phyloP scores from a whole-genome alignment of 2,888 invertebrate species.

The Spodoptera picta region DNA sequence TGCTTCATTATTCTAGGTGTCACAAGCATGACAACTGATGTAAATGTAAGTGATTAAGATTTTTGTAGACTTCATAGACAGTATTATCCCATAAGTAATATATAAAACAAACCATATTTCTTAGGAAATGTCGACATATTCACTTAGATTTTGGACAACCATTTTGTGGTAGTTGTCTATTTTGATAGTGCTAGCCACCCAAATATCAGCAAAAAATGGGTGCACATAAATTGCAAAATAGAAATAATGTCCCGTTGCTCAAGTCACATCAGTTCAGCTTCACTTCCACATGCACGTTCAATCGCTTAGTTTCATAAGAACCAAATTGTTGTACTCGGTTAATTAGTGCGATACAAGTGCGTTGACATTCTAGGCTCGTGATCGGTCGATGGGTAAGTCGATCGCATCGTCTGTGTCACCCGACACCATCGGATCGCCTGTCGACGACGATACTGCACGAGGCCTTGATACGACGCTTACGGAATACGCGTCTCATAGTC shows the following conservation, averaged over 20 bases:
- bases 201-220: too few species aligned
- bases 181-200: too few species aligned
- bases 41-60: too few species aligned
- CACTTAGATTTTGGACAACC: too few species aligned
- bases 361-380: conserved; percentile 74
- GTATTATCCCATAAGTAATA: too few species aligned
- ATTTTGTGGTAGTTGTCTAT: too few species aligned
- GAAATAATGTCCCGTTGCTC: neutral
- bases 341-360: conserved; percentile 70
- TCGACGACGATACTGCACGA: conserved; percentile 81
- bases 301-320: conserved; percentile 43
- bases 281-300: conserved; percentile 15
- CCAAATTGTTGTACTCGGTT: conserved; percentile 58
- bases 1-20: neutral
- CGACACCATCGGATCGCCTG: conserved; percentile 76
- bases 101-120: too few species aligned
- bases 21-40: too few species aligned
- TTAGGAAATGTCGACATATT: too few species aligned
- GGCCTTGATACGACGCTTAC: conserved; percentile 80
- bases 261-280: neutral
- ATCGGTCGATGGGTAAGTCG: conserved; percentile 82
- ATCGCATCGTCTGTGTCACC: conserved; percentile 74
- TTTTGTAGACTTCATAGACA: too few species aligned
- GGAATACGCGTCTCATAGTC: conserved; percentile 83
- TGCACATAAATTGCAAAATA: too few species aligned